Conservation (phyloP, 2,888 invertebrate species). For the Pyrochroa serraticornis region DNA sequence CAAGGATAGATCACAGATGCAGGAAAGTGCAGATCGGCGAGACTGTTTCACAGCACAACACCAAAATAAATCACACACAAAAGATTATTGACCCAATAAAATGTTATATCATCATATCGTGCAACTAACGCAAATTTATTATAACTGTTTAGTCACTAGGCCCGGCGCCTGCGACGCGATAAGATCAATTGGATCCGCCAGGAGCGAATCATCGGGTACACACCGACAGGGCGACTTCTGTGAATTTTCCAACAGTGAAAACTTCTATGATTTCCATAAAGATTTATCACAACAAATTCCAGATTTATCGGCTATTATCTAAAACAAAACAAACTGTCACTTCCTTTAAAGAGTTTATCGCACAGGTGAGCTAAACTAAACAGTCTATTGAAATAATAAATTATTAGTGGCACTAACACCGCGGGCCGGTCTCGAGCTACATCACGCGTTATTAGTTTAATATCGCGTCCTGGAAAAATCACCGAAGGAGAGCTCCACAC, state of each 20-base stretch:
- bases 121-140: neutral
- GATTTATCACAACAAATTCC: conserved; percentile 21
- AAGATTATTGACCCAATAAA: conserved; percentile 3
- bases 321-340: conserved; percentile 21
- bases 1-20: conserved; percentile 41
- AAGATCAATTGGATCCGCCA: too few species aligned
- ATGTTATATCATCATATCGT: neutral
- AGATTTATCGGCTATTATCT: conserved; percentile 18
- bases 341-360: conserved; percentile 20
- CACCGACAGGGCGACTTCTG: too few species aligned
- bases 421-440: conserved; percentile 13
- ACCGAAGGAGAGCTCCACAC: conserved; percentile 6
- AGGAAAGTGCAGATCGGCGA: conserved; percentile 31
- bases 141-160: too few species aligned
- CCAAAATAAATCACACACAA: conserved; percentile 25
- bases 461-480: conserved; percentile 16
- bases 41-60: conserved; percentile 38
- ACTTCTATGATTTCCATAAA: neutral
- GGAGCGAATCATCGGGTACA: too few species aligned
- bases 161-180: too few species aligned
- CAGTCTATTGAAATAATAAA: conserved; percentile 26
- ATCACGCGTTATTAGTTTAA: conserved; percentile 2
- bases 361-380: conserved; percentile 18
- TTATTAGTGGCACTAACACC: conserved; percentile 20
- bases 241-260: neutral